Conservation (phyloP, 1,140 invertebrate genomes). For the Dendrolimus kikuchii region DNA sequence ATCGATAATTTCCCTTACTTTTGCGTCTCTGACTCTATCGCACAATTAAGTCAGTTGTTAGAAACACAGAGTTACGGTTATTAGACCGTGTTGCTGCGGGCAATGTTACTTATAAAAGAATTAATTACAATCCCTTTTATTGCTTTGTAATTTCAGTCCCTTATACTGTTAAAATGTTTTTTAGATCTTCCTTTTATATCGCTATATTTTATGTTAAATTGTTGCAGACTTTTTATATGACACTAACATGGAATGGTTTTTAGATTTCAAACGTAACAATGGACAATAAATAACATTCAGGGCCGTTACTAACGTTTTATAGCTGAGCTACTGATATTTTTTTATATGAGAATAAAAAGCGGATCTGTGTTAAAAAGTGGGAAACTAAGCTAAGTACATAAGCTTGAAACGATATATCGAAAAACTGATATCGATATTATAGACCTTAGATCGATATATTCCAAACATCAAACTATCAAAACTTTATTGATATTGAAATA, state of each 20-base stretch:
- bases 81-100: neutral
- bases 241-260: constrained; percentile 6
- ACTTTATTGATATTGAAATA: too few relatives aligned
- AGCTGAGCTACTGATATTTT: neutral
- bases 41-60: constrained; percentile 9
- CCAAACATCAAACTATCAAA: too few relatives aligned
- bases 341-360: too few relatives aligned
- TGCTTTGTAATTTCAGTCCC: constrained; percentile 2
- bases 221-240: constrained; percentile 13
- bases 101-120: constrained; percentile 4
- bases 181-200: constrained; percentile 9
- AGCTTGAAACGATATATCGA: too few relatives aligned
- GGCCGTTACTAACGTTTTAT: neutral
- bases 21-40: constrained; percentile 6
- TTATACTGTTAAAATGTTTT: constrained; percentile 5
- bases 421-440: too few relatives aligned
- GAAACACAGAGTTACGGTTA: constrained; percentile 2
- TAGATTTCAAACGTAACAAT: neutral
- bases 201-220: constrained; percentile 15
- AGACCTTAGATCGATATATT: too few relatives aligned
- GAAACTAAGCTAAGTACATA: too few relatives aligned
- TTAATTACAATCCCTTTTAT: constrained; percentile 6
- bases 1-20: neutral
- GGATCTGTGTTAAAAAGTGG: too few relatives aligned
- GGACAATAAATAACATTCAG: neutral